phyloP scores from a whole-genome alignment of 2,888 invertebrate species.

The Lysandra bellargus region DNA sequence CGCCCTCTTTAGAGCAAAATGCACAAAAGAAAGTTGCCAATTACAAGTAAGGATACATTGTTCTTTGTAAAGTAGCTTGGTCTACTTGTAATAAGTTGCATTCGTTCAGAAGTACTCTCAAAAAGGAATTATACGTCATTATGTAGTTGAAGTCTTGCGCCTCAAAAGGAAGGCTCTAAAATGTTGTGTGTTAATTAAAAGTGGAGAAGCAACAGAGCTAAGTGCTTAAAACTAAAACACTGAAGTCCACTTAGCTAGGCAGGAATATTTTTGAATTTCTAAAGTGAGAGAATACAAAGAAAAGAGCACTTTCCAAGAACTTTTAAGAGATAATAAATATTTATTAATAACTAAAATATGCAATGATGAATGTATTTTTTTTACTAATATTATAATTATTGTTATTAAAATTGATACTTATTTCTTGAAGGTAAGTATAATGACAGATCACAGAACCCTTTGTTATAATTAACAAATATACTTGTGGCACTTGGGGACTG shows the following conservation, averaged over 20 bases:
- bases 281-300: neutral
- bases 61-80: neutral
- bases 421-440: too few relatives aligned
- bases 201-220: neutral
- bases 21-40: neutral
- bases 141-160: neutral
- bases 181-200: constrained; percentile 7
- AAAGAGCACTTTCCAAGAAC: neutral
- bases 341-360: neutral
- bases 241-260: neutral
- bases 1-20: neutral
- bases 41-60: constrained; percentile 7
- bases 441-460: too few relatives aligned
- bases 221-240: constrained; percentile 17
- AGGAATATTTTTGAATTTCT: constrained; percentile 6
- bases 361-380: neutral
- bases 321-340: neutral
- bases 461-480: too few relatives aligned
- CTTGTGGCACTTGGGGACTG: too few relatives aligned
- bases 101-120: neutral
- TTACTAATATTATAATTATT: too few relatives aligned
- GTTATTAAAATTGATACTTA: too few relatives aligned
- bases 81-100: neutral
- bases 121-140: constrained; percentile 21
- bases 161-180: constrained; percentile 14